Conservation (phyloP, 2,888 invertebrate species). For the Oligia strigilis region DNA sequence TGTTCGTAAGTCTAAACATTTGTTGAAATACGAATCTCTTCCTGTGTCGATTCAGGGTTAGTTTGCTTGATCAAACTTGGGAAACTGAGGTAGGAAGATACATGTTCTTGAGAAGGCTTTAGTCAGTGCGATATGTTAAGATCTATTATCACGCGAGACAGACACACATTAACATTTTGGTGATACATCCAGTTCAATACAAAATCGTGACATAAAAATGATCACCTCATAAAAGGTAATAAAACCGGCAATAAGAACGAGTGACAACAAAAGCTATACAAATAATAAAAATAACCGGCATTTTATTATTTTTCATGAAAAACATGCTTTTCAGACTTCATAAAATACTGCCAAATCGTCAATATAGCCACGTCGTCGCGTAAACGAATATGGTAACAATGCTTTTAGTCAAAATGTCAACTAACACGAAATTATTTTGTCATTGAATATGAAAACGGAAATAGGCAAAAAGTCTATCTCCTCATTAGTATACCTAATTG, state of each 20-base stretch:
- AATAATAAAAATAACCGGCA: slow-evolving; percentile 45
- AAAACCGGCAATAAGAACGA: slow-evolving; percentile 32
- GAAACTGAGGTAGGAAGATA: slow-evolving; percentile 12
- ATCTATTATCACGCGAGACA: slow-evolving; percentile 7
- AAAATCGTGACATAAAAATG: not conserved
- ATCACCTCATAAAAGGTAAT: slow-evolving; percentile 32
- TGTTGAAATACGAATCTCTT: slow-evolving; percentile 60
- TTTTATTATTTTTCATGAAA: slow-evolving; percentile 49
- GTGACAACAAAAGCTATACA: slow-evolving; percentile 36
- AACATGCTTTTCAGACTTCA: slow-evolving; percentile 49
- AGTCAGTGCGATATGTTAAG: not conserved
- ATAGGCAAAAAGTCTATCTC: slow-evolving; percentile 12
- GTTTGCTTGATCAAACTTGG: slow-evolving; percentile 51
- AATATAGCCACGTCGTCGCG: slow-evolving; percentile 44
- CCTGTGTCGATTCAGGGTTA: slow-evolving; percentile 42
- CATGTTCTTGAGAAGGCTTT: slow-evolving; percentile 18
- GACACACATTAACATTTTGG: not conserved
- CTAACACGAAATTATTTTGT: slow-evolving; percentile 39
- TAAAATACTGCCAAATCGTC: slow-evolving; percentile 48
- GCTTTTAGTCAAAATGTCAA: slow-evolving; percentile 63
- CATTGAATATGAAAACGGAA: slow-evolving; percentile 17
- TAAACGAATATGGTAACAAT: slow-evolving; percentile 53
- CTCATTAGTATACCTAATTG: slow-evolving; percentile 28
- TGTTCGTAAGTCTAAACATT: slow-evolving; percentile 66
- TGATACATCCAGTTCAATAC: not conserved